phyloP scores from a whole-genome alignment of 2,113 vertebrate genomes.

The Malurus cyaneus region DNA sequence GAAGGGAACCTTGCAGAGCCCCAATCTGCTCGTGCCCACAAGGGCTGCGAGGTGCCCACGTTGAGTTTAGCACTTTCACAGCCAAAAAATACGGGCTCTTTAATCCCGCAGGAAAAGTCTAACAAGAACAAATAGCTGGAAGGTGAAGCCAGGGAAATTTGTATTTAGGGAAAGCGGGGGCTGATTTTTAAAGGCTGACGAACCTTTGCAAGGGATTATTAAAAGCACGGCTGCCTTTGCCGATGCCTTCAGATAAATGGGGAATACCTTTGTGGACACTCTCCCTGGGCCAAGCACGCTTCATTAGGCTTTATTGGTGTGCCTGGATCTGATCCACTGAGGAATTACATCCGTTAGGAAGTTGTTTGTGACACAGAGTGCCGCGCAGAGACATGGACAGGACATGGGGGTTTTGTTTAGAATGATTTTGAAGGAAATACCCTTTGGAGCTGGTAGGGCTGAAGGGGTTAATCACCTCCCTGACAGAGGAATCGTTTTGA shows the following conservation, averaged over 20 bases:
- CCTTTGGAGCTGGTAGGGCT: background rate
- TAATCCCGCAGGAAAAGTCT: background rate
- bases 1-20: background rate
- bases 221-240: background rate
- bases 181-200: background rate
- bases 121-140: background rate
- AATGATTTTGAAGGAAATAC: background rate
- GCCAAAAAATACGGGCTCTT: background rate
- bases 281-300: background rate
- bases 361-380: background rate
- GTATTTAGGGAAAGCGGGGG: background rate
- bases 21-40: background rate
- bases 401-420: background rate
- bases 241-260: accelerated
- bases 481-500: background rate
- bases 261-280: background rate
- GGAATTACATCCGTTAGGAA: background rate
- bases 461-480: slow-evolving; percentile 15
- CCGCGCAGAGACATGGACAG: accelerated
- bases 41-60: background rate
- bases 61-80: accelerated
- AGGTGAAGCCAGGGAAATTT: background rate
- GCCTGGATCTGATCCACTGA: background rate
- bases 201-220: background rate
- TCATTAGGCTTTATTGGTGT: background rate